These are phyloP conservation scores for Sclerodermus sp. DNA, from an alignment of 2,888 invertebrate species.

Conservation along the genomic window DNA sequence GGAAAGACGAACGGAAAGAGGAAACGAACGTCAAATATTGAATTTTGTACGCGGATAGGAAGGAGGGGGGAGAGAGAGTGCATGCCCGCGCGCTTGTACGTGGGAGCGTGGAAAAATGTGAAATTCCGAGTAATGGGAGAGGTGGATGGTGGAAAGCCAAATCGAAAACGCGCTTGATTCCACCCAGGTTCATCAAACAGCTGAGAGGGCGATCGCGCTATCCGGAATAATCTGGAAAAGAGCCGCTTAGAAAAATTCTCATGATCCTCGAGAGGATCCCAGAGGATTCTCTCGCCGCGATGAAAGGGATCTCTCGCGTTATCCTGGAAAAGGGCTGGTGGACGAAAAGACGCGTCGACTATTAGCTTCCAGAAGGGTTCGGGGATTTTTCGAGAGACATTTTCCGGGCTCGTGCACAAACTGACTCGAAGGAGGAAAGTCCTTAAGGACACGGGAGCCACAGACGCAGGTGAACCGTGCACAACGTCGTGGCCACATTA, in stretches of 20 bases:
- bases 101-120: too few species aligned
- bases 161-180: too few species aligned
- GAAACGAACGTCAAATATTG: too few species aligned
- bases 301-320: constrained; percentile 14
- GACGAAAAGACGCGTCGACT: constrained; percentile 34
- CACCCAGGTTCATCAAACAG: too few species aligned
- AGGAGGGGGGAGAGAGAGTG: too few species aligned
- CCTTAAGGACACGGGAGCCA: constrained; percentile 27
- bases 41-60: too few species aligned
- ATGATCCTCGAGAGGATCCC: constrained; percentile 3
- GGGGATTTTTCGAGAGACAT: constrained; percentile 30
- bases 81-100: too few species aligned
- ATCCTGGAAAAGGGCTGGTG: constrained; percentile 35
- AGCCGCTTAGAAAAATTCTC: too few species aligned
- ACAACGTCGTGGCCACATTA: constrained; percentile 33
- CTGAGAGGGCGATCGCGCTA: constrained; percentile 14
- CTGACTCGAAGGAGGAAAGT: constrained; percentile 32
- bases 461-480: constrained; percentile 40
- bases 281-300: constrained; percentile 3
- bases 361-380: constrained; percentile 43
- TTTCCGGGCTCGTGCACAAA: constrained; percentile 54
- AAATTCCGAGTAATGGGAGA: too few species aligned
- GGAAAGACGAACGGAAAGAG: too few species aligned
- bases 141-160: too few species aligned
- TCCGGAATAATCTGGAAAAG: too few species aligned